Conservation (phyloP, 2,888 invertebrate species). For the Oligia latruncula region DNA sequence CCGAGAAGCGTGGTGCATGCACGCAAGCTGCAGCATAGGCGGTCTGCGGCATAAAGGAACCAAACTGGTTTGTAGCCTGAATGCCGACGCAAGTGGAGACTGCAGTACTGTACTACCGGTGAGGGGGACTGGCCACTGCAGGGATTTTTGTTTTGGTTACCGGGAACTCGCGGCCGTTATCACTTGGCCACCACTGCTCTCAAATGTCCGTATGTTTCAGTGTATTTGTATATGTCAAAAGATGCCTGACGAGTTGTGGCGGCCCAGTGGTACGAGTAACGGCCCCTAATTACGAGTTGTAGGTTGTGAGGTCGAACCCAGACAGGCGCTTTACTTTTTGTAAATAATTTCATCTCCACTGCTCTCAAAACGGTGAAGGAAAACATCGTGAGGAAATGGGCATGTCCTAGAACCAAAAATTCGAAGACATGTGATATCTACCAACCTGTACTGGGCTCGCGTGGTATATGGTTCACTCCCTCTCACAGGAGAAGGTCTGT, state of each 20-base stretch:
- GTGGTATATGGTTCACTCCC: too few species aligned
- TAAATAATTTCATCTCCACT: not conserved
- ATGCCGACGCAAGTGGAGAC: slow-evolving; percentile 82
- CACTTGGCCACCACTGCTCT: too few species aligned
- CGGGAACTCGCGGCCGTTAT: too few species aligned
- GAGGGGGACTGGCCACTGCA: slow-evolving; percentile 65
- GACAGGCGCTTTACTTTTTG: too few species aligned
- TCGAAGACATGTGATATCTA: too few species aligned
- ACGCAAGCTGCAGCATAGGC: slow-evolving; percentile 88
- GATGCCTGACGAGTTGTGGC: not conserved
- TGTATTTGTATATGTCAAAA: not conserved
- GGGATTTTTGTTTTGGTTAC: not conserved
- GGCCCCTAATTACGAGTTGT: not conserved
- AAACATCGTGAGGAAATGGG: not conserved
- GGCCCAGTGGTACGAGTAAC: too few species aligned
- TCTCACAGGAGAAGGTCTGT: too few species aligned
- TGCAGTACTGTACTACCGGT: slow-evolving; percentile 68
- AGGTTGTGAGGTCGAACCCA: not conserved
- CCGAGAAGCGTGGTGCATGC: slow-evolving; percentile 68
- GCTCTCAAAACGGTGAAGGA: not conserved
- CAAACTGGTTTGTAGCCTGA: slow-evolving; percentile 85
- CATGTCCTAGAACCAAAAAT: not conserved
- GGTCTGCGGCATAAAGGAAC: slow-evolving; percentile 87
- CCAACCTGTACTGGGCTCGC: too few species aligned
- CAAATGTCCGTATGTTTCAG: not conserved